Base-by-base conservation (phyloP, 2,888 invertebrate genomes). In the Mimumesa dahlbomi region DNA sequence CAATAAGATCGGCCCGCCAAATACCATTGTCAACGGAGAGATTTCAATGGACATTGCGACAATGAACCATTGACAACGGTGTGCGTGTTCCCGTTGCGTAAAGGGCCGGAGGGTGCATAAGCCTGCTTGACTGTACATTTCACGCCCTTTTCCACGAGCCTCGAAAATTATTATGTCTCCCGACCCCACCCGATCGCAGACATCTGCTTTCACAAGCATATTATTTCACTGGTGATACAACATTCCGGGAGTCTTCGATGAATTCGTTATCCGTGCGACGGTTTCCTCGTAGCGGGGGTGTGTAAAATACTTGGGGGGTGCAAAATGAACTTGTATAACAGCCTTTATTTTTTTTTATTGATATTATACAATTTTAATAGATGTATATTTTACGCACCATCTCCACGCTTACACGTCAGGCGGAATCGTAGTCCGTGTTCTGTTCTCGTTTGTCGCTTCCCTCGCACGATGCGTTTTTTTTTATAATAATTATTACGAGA, bases 51-150 rank as follows among this genome's bases (percentile, higher is more conserved):
- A 79, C 77, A 85, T 85, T 82, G 81, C 85, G 84, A 87, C 86
- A 87, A 87, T 87, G 85, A 84, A 79, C 42, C 80, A 85, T 87
- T 84, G 86, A 85, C 84, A 81, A 81, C 53, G 29, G 71, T 71
- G 64, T 42, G n/a, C n/a, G n/a, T 7, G 25, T 29, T 73, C 66
- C 79, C 70, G 76, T 87, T 86, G 79, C 87, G 86, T 75, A 87
- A 87, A 84, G 81, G 79, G 71, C 63, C 34, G 14, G 31, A 43
- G 69, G 70, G 59, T 54, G 56, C 64, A 66, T 81, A 84, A 85
- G 84, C 84, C 82, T 79, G 82, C 82, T 85, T 83, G 88, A 87
- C 86, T 88, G 87, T 87, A 86, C 85, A 86, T 88, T 88, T 88
- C 87, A 87, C 88, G 88, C 87, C 87, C 87, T 85, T 82, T 68